Percentiles rank a stretch among this genome's conserved stretches.
These are phyloP conservation scores for Poecilia gillii DNA, from an alignment of 2,797 vertebrate genomes.

Conservation along the genomic window DNA sequence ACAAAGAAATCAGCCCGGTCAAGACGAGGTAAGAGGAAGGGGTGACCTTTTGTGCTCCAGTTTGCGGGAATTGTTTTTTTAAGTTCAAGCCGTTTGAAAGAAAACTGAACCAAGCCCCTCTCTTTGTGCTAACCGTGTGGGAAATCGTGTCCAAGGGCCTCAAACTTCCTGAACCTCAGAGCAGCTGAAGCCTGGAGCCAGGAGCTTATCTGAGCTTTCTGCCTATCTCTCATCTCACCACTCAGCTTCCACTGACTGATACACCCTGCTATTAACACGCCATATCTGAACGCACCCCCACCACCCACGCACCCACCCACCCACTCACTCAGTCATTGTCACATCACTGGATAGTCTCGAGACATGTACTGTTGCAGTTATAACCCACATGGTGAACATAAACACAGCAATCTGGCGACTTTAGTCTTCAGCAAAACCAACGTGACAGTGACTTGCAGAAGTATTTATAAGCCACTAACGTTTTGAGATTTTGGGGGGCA, in stretches of 20 bases:
- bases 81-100: slow-evolving; percentile 1
- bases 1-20: slow-evolving; percentile 85
- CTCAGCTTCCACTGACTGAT: slow-evolving; percentile 72
- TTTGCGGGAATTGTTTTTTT: background rate
- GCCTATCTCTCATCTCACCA: slow-evolving; percentile 70
- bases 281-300: slow-evolving; percentile 21
- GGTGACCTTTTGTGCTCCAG: background rate
- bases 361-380: slow-evolving; percentile 18
- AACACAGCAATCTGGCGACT: slow-evolving; percentile 19
- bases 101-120: background rate
- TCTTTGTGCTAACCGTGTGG: slow-evolving; percentile 53
- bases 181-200: slow-evolving; percentile 48
- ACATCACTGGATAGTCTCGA: slow-evolving; percentile 42
- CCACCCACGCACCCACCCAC: background rate
- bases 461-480: background rate
- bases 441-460: slow-evolving; percentile 7
- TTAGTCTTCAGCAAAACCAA: slow-evolving; percentile 5
- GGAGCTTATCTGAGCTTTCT: slow-evolving; percentile 67
- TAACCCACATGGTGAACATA: background rate
- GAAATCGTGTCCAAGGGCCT: slow-evolving; percentile 29
- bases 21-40: slow-evolving; percentile 87
- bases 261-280: slow-evolving; percentile 77
- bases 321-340: slow-evolving; percentile 24
- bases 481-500: background rate
- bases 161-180: slow-evolving; percentile 61